phyloP scores from a whole-genome alignment of 2,113 vertebrate species.

The Vanacampus margaritifer region DNA sequence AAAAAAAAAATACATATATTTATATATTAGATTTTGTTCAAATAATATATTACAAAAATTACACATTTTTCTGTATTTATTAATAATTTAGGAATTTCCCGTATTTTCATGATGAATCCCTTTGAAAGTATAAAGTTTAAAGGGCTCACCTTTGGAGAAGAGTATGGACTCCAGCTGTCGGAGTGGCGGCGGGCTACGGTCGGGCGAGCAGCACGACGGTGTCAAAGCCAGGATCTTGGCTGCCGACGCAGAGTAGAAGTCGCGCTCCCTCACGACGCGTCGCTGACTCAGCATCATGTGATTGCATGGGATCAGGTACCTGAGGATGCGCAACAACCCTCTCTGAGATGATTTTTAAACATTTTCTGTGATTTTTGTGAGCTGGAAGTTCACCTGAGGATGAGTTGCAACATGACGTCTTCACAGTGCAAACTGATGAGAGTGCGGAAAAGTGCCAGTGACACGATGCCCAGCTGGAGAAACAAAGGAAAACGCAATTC shows the following conservation, averaged over 20 bases:
- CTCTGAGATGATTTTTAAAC: too few relatives aligned
- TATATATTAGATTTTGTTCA: too few relatives aligned
- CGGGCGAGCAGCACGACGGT: constrained; percentile 86
- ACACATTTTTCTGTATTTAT: too few relatives aligned
- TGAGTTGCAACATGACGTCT: constrained; percentile 94
- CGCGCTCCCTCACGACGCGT: constrained; percentile 84
- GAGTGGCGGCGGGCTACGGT: constrained; percentile 78
- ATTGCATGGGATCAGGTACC: constrained; percentile 95
- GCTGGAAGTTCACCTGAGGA: constrained; percentile 79
- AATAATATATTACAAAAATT: too few relatives aligned
- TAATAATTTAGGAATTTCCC: too few relatives aligned
- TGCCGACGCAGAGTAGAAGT: constrained; percentile 90
- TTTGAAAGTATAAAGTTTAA: too few relatives aligned
- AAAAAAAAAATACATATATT: too few relatives aligned
- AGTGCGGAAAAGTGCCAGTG: constrained; percentile 89
- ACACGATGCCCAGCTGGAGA: constrained; percentile 88
- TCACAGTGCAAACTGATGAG: constrained; percentile 94
- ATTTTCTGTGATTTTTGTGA: background rate
- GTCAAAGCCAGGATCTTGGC: constrained; percentile 89
- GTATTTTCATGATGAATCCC: too few relatives aligned
- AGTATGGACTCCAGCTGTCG: constrained; percentile 84
- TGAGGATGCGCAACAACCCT: constrained; percentile 44
- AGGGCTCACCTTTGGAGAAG: constrained; percentile 79
- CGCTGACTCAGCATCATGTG: constrained; percentile 97
- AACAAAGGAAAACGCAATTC: background rate